Percentiles rank a stretch among this genome's conserved stretches.
Conservation (phyloP, 2,797 vertebrate species). For the Mormyrops attenuatus region DNA sequence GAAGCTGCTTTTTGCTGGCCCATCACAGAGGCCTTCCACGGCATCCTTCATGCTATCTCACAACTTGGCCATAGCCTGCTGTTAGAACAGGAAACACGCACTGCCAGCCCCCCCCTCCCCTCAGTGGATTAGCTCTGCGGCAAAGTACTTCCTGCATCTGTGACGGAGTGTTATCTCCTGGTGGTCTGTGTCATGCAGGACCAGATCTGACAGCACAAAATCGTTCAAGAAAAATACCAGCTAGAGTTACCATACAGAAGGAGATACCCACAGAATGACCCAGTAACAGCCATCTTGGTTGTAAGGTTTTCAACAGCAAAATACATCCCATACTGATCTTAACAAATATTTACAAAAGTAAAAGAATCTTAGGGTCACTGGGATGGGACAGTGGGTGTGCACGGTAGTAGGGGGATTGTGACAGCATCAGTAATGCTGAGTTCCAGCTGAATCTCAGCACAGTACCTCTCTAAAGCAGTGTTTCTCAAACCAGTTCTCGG, state of each 20-base stretch:
- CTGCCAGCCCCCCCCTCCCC: background rate
- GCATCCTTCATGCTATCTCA: background rate
- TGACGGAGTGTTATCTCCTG: background rate
- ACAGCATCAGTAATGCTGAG: background rate
- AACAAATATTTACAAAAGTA: background rate
- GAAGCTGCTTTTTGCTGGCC: background rate
- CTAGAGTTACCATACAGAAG: background rate
- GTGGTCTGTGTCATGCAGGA: background rate
- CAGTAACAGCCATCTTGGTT: background rate
- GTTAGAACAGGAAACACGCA: background rate
- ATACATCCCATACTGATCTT: background rate
- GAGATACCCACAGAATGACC: background rate
- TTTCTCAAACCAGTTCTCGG: background rate
- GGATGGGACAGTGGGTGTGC: background rate
- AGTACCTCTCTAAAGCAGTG: background rate
- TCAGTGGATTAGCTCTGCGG: background rate
- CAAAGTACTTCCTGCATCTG: background rate
- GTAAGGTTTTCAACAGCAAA: background rate
- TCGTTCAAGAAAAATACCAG: background rate
- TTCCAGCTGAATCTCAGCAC: background rate
- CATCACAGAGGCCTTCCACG: background rate
- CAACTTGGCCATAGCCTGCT: background rate
- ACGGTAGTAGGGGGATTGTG: background rate
- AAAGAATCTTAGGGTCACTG: background rate
- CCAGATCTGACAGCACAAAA: background rate